Conservation (phyloP, 2,113 vertebrate species). For the Leucosticte australis region DNA sequence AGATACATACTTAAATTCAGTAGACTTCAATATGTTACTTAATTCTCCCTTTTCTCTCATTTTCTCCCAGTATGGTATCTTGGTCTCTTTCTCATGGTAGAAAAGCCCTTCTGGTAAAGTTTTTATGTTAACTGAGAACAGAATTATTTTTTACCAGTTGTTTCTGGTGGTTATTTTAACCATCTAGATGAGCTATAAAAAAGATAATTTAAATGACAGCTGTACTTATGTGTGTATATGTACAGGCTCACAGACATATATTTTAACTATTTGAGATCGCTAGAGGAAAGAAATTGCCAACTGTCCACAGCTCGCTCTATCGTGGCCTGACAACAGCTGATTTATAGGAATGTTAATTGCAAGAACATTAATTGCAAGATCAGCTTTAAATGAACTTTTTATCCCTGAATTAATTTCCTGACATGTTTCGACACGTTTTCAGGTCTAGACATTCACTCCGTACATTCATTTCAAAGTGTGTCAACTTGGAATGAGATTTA, state of each 20-base stretch:
- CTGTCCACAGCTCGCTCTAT: neutral
- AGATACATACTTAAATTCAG: neutral
- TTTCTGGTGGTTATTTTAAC: neutral
- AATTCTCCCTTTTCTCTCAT: neutral
- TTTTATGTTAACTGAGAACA: neutral
- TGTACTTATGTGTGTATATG: neutral
- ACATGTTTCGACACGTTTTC: slow-evolving; percentile 47
- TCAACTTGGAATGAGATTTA: slow-evolving; percentile 56
- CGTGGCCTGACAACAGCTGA: slow-evolving; percentile 37
- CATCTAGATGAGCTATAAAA: neutral
- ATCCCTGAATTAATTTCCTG: slow-evolving; percentile 62
- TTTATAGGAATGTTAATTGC: slow-evolving; percentile 61
- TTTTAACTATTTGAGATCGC: slow-evolving; percentile 18
- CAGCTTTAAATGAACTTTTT: slow-evolving; percentile 64
- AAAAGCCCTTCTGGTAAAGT: neutral
- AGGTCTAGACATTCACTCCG: slow-evolving; percentile 41
- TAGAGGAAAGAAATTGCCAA: neutral
- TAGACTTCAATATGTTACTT: neutral
- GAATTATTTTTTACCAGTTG: neutral
- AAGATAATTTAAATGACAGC: neutral
- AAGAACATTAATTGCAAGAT: slow-evolving; percentile 63
- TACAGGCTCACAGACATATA: neutral
- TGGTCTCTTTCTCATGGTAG: neutral
- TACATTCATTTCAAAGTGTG: slow-evolving; percentile 51
- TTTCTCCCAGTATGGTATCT: neutral